Percentiles rank a stretch among this genome's conserved stretches.
Evolutionary conservation across 2,113 vertebrate genomes (phyloP).

Genomic region (Parotia lawesii): DNA sequence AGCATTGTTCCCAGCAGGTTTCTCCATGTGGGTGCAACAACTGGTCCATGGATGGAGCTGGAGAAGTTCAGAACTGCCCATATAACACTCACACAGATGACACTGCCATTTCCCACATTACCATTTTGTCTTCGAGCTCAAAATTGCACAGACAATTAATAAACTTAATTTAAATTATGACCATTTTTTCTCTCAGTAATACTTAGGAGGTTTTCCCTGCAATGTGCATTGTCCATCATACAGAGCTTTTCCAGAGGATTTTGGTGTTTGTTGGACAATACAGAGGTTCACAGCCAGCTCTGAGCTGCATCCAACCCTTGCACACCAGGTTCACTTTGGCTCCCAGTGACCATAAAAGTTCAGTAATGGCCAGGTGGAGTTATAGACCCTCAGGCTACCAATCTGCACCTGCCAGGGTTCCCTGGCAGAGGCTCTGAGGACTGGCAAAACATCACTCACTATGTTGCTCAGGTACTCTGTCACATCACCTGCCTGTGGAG

Average conservation of each 20-base stretch:
- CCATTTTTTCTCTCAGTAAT: background rate
- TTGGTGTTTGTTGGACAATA: rapidly evolving
- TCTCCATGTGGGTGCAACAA: rapidly evolving
- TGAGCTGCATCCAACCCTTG: background rate
- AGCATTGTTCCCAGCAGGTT: rapidly evolving
- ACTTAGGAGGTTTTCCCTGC: background rate
- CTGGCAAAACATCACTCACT: background rate
- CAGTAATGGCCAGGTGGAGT: background rate
- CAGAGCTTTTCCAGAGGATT: background rate
- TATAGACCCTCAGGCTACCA: background rate
- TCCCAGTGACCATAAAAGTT: background rate
- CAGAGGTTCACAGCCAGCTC: background rate
- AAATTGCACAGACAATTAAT: background rate
- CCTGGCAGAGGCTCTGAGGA: background rate
- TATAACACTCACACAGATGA: rapidly evolving
- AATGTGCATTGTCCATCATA: background rate
- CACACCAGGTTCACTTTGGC: background rate
- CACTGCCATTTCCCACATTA: background rate
- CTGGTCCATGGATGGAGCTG: background rate
- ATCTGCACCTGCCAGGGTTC: background rate
- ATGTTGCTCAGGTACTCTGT: background rate
- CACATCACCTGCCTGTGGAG: background rate
- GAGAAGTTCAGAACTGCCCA: background rate
- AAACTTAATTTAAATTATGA: background rate
- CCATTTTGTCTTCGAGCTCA: background rate